Conservation (phyloP, 2,888 invertebrate genomes). For the Rhagonycha lutea region DNA sequence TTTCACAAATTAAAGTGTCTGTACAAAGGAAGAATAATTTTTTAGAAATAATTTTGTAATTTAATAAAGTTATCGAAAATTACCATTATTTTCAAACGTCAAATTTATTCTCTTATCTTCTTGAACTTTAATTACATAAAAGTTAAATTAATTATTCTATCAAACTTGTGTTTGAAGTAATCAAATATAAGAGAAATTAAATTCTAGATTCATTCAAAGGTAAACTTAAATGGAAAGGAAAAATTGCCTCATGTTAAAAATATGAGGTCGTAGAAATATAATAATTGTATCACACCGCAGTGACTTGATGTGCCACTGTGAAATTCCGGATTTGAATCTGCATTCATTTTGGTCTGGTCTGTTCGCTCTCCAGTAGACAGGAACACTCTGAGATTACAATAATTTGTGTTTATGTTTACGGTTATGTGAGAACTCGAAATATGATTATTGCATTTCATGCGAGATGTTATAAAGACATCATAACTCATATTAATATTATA, state of each 20-base stretch:
- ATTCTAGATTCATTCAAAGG: background rate
- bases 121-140: background rate
- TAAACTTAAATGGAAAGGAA: background rate
- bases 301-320: too few relatives aligned
- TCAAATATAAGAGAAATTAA: background rate
- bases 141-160: background rate
- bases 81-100: background rate
- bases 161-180: background rate
- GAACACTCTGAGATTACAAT: background rate
- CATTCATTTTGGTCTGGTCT: background rate
- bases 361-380: background rate
- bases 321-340: too few relatives aligned
- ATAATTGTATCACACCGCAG: too few relatives aligned
- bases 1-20: background rate
- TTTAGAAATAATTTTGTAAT: background rate
- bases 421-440: background rate
- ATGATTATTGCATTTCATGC: background rate
- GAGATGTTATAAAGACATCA: background rate
- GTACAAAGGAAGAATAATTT: background rate
- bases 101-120: background rate
- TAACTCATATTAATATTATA: background rate
- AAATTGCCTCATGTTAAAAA: too few relatives aligned
- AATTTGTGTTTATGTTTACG: background rate
- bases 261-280: too few relatives aligned
- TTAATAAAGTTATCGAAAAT: background rate